Evolutionary conservation across 2,113 vertebrate species (phyloP).

Genomic region (Phodopus roborovskii): DNA sequence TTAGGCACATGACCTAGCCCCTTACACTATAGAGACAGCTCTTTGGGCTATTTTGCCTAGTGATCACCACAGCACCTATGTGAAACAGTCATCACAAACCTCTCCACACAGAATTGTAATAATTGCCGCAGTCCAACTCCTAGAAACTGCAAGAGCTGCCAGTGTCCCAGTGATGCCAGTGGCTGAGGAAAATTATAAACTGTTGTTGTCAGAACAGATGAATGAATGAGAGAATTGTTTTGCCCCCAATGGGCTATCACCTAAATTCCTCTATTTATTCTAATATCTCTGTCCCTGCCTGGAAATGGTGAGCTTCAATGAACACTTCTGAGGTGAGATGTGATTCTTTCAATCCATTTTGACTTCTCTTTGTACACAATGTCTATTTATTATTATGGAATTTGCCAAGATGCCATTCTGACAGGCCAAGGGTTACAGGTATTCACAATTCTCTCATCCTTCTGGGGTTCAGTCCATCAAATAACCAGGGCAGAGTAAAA

Average conservation of each 20-base stretch:
- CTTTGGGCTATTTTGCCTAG: neutral
- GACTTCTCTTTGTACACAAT: conserved; percentile 43
- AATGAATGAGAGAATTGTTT: neutral
- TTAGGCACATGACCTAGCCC: too few relatives aligned
- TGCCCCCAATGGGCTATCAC: neutral
- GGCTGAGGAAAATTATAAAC: neutral
- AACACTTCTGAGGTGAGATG: conserved; percentile 21
- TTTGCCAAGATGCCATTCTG: conserved; percentile 59
- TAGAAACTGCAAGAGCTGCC: neutral
- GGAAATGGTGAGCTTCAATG: neutral
- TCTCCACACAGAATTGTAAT: neutral
- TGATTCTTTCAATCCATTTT: conserved; percentile 35
- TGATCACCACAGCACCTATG: rapidly evolving
- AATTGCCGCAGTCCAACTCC: neutral
- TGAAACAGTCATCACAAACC: neutral
- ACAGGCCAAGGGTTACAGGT: conserved; percentile 33
- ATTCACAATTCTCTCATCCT: conserved; percentile 54
- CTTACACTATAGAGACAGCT: neutral
- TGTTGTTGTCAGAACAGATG: neutral
- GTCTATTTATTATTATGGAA: conserved; percentile 60
- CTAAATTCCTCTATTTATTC: neutral
- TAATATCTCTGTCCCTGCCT: neutral
- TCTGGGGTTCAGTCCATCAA: conserved; percentile 51
- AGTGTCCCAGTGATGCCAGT: neutral
- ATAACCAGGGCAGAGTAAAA: neutral